A percentile compares a stretch with the other conserved stretches of the same genome.
These are phyloP conservation scores for Aphodius sticticus DNA, from an alignment of 2,888 invertebrate species.

Conservation along the genomic window DNA sequence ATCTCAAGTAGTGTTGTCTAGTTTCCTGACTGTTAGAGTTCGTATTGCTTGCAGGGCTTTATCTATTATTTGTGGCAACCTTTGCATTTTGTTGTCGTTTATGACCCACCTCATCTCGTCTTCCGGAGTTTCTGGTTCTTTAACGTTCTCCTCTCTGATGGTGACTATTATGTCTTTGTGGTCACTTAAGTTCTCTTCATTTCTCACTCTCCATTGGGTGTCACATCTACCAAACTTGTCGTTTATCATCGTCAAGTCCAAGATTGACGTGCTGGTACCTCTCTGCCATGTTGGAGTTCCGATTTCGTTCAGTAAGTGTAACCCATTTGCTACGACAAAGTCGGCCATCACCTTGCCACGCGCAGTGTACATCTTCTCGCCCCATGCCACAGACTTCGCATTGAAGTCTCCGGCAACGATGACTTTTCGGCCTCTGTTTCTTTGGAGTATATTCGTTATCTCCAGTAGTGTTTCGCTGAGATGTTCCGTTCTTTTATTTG, in stretches of 20 bases:
- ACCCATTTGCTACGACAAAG: background rate
- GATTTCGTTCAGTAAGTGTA: constrained; percentile 6
- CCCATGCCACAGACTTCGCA: constrained; percentile 31
- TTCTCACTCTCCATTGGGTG: background rate
- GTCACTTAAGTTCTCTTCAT: constrained; percentile 9
- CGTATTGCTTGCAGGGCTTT: background rate
- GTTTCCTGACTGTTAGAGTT: background rate
- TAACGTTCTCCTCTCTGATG: background rate
- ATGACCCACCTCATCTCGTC: background rate
- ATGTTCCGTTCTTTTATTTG: no score
- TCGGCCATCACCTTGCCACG: constrained; percentile 26
- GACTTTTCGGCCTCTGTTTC: background rate
- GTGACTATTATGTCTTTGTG: background rate
- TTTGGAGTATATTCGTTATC: no score
- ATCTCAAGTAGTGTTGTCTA: background rate
- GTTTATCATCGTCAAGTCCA: constrained; percentile 25
- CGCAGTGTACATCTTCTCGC: background rate
- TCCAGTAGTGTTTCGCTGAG: no score
- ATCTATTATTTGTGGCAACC: background rate
- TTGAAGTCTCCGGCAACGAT: constrained; percentile 32
- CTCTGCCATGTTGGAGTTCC: constrained; percentile 10
- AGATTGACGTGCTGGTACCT: constrained; percentile 13
- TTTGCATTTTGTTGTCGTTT: constrained; percentile 4
- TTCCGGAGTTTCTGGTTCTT: background rate
- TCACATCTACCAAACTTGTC: background rate